Percentiles rank a stretch among this genome's conserved stretches.
phyloP scores from a whole-genome alignment of 2,113 vertebrate species.

The Sceloporus undulatus region DNA sequence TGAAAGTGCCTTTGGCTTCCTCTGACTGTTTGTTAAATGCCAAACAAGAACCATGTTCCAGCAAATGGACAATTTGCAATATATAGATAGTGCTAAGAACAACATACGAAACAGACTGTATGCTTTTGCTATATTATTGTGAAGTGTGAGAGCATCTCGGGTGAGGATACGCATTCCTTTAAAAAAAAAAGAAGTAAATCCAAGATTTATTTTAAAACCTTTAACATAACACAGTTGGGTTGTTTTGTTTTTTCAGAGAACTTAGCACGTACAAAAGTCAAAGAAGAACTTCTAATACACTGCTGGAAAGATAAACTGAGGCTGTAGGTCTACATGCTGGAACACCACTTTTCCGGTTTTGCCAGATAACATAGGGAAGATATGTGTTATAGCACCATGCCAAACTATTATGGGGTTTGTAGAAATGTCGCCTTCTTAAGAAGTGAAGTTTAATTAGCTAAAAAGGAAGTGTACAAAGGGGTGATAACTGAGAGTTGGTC shows the following conservation, averaged over 20 bases:
- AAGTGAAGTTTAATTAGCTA: slow-evolving; percentile 82
- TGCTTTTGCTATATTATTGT: slow-evolving; percentile 27
- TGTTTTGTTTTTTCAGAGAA: slow-evolving; percentile 38
- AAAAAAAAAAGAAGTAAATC: slow-evolving; percentile 35
- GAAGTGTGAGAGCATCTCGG: slow-evolving; percentile 54
- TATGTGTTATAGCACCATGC: slow-evolving; percentile 76
- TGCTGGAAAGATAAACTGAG: slow-evolving; percentile 77
- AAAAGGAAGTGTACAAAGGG: slow-evolving; percentile 81
- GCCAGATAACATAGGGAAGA: slow-evolving; percentile 77
- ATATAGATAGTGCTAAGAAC: slow-evolving; percentile 59
- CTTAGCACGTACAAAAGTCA: slow-evolving; percentile 57
- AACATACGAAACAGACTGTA: slow-evolving; percentile 57
- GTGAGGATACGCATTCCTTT: slow-evolving; percentile 35
- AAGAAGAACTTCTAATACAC: slow-evolving; percentile 69
- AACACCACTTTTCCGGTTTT: slow-evolving; percentile 82
- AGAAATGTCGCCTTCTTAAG: slow-evolving; percentile 81
- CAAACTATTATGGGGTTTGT: slow-evolving; percentile 78
- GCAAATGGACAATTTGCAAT: slow-evolving; percentile 43
- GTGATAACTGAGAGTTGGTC: slow-evolving; percentile 81
- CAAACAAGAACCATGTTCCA: too few relatives aligned
- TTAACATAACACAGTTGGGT: slow-evolving; percentile 50
- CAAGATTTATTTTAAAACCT: slow-evolving; percentile 59
- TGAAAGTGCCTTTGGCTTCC: not conserved
- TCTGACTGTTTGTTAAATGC: too few relatives aligned
- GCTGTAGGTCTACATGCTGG: slow-evolving; percentile 73